phyloP scores from a whole-genome alignment of 2,888 invertebrate species.

The Cremastobaeus sp. region DNA sequence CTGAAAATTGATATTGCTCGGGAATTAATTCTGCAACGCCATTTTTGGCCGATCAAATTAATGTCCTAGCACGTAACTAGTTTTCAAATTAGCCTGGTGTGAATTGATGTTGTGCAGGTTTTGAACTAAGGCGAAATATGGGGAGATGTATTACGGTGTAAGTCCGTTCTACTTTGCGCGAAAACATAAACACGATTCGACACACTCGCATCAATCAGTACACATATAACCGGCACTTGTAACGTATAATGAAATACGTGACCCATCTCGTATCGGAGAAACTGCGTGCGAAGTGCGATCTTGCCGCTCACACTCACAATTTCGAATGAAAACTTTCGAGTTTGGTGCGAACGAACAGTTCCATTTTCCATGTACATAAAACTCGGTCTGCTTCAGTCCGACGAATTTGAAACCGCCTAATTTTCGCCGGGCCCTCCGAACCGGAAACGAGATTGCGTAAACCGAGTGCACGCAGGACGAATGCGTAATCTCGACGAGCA shows the following conservation, averaged over 20 bases:
- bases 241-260: conserved; percentile 73
- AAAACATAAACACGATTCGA: conserved; percentile 59
- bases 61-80: conserved; percentile 16
- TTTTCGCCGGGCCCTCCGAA: conserved; percentile 1
- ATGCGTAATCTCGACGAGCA: conserved; percentile 37
- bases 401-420: too few species aligned
- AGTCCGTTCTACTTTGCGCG: conserved; percentile 53
- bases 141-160: conserved; percentile 41
- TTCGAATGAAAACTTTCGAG: conserved; percentile 28
- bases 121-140: conserved; percentile 29
- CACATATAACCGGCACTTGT: conserved; percentile 41
- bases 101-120: conserved; percentile 30
- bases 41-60: conserved; percentile 13
- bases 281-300: conserved; percentile 59
- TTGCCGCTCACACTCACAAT: conserved; percentile 11
- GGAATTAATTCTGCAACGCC: background rate
- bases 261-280: conserved; percentile 70
- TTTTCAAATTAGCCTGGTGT: conserved; percentile 38
- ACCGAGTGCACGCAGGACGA: conserved; percentile 34
- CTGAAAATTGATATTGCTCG: too few species aligned
- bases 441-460: conserved; percentile 48
- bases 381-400: too few species aligned
- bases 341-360: conserved; percentile 1
- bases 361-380: background rate
- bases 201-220: conserved; percentile 52